These are phyloP conservation scores for Hirtodrosophila alboralis DNA, from an alignment of 2,888 invertebrate species.

Conservation along the genomic window DNA sequence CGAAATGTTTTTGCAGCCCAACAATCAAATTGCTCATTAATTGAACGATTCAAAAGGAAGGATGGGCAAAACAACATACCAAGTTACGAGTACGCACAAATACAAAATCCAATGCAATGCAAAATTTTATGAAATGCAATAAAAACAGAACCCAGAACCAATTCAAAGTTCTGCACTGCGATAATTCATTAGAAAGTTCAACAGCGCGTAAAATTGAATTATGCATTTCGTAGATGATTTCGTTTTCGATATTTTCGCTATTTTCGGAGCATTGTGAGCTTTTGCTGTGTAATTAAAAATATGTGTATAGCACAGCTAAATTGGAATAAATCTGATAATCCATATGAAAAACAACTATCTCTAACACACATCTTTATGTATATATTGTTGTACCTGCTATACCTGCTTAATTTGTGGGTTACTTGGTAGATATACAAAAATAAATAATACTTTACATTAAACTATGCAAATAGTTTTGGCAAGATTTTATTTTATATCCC, in stretches of 20 bases:
- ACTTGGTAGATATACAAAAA: too few species aligned
- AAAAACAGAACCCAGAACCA: conserved; percentile 46
- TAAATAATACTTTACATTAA: too few species aligned
- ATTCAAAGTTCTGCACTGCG: conserved; percentile 45
- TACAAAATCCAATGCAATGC: conserved; percentile 42
- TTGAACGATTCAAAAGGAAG: conserved; percentile 36
- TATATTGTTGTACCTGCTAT: too few species aligned
- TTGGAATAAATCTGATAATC: conserved; percentile 6
- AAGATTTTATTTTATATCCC: too few species aligned
- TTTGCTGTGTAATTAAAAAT: conserved; percentile 49
- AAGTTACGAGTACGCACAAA: conserved; percentile 5
- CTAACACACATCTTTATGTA: too few species aligned
- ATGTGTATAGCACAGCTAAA: conserved; percentile 4
- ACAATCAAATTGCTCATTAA: conserved; percentile 69
- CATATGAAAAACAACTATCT: conserved; percentile 3
- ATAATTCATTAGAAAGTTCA: conserved; percentile 73
- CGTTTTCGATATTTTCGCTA: conserved; percentile 53
- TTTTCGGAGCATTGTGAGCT: conserved; percentile 25
- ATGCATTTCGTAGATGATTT: conserved; percentile 74
- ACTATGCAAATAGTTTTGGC: too few species aligned
- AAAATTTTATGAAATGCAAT: conserved; percentile 67
- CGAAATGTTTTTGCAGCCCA: conserved; percentile 49
- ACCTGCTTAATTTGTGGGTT: too few species aligned
- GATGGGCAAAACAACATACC: conserved; percentile 21
- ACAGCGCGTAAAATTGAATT: conserved; percentile 75